Evolutionary conservation across 2,113 vertebrate species (phyloP), one percentile per base, ranked within the genome.

Genomic region (Heptranchias perlo): DNA sequence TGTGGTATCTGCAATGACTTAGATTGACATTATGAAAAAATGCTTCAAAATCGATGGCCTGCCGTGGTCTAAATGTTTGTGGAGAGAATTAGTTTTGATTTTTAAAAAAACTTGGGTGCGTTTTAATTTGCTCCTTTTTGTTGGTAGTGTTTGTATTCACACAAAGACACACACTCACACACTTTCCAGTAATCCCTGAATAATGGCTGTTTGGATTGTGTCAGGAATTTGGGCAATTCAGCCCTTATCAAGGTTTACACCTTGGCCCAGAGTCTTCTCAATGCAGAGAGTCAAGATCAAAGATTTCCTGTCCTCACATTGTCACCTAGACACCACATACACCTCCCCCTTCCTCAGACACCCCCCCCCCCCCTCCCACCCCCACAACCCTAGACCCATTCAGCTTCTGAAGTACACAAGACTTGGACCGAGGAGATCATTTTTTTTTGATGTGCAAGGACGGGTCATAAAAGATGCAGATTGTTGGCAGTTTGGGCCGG

Each of bases 401-500:
- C 97, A 97, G 97, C 97, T 97, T 96, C 97, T 97, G 97, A 97
- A 97, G 97, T 97, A 97, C 97, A 97, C 97, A 97, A 97, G 97
- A 97, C 31, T 84, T 97, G 97, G 97, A 95, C 69, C n/a, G 54
- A 52, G 91, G 86, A 94, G 54, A 62, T 96, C 82, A n/a, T 86
- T 95, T 93, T 86, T 95, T 93, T 82, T 44, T 69, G 96, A 61
- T 67, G 47, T 23, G 52, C 96, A 95, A 91, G 87, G 0, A 94
- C 73, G 96, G 96, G 97, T 96, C 97, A 97, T 98, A 97, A 97
- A 97, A 97, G 97, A 98, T 99, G 98, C 98, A 98, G 99, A 99
- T 98, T 97, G 94, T 96, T 96, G 96, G 69, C 97, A 96, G 96
- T 96, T 96, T 97, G 96, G 97, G 96, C 61, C 69, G 98, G 98